Evolutionary conservation across 2,113 vertebrate species (phyloP).

Genomic region (Felis catus): DNA sequence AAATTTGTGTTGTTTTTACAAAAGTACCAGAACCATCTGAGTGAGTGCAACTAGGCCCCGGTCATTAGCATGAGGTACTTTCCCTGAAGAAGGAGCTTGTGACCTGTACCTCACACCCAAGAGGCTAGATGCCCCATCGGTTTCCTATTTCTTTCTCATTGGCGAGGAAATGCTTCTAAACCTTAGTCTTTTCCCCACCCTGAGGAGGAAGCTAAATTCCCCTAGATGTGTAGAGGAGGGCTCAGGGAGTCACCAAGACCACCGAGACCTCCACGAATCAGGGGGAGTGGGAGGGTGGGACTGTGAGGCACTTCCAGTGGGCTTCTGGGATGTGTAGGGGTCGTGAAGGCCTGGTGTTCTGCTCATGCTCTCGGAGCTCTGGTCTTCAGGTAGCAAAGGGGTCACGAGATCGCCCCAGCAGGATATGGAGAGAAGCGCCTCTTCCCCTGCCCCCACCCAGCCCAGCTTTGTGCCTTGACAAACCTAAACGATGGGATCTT

Average conservation of each 20-base stretch:
- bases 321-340: neutral
- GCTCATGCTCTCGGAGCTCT: neutral
- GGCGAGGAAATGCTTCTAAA: neutral
- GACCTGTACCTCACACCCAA: neutral
- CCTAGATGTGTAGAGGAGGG: neutral
- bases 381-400: neutral
- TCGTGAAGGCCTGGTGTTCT: too few relatives aligned
- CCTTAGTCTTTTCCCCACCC: neutral
- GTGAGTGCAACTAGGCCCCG: neutral
- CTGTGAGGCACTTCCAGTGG: neutral
- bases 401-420: accelerated
- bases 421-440: neutral
- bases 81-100: neutral
- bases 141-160: neutral
- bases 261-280: neutral
- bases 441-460: neutral
- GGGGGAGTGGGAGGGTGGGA: too few relatives aligned
- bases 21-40: neutral
- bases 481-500: neutral
- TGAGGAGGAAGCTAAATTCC: neutral
- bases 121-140: neutral
- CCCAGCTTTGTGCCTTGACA: neutral
- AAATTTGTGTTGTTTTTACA: neutral
- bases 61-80: neutral
- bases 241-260: neutral